Evolutionary conservation across 1,140 invertebrate species (phyloP).

Genomic region (Drosophila kurseongensis): DNA sequence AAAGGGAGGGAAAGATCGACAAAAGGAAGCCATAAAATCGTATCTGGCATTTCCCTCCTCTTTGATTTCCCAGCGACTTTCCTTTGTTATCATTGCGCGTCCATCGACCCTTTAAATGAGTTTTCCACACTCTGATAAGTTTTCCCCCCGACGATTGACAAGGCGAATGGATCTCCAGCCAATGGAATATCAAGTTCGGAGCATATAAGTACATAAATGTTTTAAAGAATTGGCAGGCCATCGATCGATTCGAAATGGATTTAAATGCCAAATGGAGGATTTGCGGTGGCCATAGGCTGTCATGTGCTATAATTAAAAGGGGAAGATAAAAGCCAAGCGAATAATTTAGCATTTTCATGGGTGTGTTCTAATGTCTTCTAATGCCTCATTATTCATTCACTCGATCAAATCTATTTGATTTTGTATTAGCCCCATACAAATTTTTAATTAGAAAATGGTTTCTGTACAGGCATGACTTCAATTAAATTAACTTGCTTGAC

Average conservation of each 20-base stretch:
- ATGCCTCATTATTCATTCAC: not conserved
- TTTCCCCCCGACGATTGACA: slow-evolving; percentile 22
- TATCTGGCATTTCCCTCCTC: slow-evolving; percentile 28
- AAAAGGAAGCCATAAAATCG: slow-evolving; percentile 29
- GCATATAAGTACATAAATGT: slow-evolving; percentile 1
- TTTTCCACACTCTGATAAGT: slow-evolving; percentile 31
- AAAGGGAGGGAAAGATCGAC: not conserved
- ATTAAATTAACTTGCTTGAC: too few species aligned
- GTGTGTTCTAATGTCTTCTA: not conserved
- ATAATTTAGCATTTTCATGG: slow-evolving; percentile 6
- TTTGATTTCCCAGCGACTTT: slow-evolving; percentile 21
- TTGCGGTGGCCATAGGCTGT: slow-evolving; percentile 1
- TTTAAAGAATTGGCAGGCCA: slow-evolving; percentile 4
- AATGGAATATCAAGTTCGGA: slow-evolving; percentile 9
- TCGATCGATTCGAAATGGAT: slow-evolving; percentile 23
- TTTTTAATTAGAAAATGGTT: too few species aligned
- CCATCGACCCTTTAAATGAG: slow-evolving; percentile 33
- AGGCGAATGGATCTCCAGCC: slow-evolving; percentile 6
- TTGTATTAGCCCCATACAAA: not conserved
- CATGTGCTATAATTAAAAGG: not conserved
- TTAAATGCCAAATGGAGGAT: slow-evolving; percentile 16
- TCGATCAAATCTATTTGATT: not conserved
- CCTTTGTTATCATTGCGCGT: slow-evolving; percentile 40
- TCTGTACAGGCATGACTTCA: too few species aligned
- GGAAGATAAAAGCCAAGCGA: not conserved